Base-by-base conservation (phyloP, 1,140 invertebrate genomes). In the Drosophila nebulosa region DNA sequence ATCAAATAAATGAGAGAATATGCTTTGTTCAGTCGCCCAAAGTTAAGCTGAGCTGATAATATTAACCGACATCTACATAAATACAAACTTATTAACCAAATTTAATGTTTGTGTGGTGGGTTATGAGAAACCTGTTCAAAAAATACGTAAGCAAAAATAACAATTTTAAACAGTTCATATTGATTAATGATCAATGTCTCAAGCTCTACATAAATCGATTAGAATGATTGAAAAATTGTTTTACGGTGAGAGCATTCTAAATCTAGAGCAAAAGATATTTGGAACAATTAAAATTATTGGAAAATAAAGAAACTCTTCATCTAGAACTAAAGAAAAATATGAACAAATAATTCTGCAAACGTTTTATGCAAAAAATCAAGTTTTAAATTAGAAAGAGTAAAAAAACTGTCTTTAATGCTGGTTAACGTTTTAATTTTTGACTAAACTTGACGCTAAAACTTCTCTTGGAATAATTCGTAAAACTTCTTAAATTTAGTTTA, bases 1-100 rank as follows among this genome's bases (percentile, higher is more conserved):
- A 55, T 55, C 16, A 63, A 51, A 63, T 26, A 64, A 24, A 58
- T 61, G 66, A 51, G 55, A 74, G 74, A 18, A 27, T 18, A 55
- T 30, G 52, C 26, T 53, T 57, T 57, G 30, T 58, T 3, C 24
- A 39, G 22, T 35, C 10, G 32, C 26, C 18, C 32, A 22, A 21
- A 58, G 10, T 18, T 46, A 1, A 46, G 7, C 5, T 7, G 6
- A 46, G 16, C 21, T 46, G 39, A 46, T 46, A 46, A 58, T 39
- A 58, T 58, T 39, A n/a, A 18, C 39, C 7, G 30, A 58, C 18
- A 35, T 58, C 30, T 21, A 46, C 39, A 46, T 46, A 46, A 46
- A 46, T 46, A 46, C 16, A 4, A 46, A 46, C 39, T 46, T 21
- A 46, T 46, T 46, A 46, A 36, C 35, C 14, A 3, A n/a, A n/a